Percentiles rank a stretch among this genome's conserved stretches.
Evolutionary conservation across 1,140 invertebrate genomes (phyloP).

Genomic region (Hyposmocoma kahamanoa): DNA sequence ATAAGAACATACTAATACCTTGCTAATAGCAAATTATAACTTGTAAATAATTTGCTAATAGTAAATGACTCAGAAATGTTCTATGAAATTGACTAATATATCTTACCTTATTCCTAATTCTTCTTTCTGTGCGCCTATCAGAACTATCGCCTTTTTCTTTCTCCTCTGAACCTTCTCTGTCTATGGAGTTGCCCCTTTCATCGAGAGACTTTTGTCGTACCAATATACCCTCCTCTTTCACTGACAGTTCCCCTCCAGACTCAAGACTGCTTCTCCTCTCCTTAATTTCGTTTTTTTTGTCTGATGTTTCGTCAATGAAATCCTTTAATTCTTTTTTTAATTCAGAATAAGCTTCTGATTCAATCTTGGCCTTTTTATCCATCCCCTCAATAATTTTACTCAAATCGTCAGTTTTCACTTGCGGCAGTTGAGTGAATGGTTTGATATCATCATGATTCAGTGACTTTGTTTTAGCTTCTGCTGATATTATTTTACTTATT

Average conservation of each 20-base stretch:
- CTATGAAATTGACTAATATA: slow-evolving; percentile 7
- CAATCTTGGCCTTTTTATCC: slow-evolving; percentile 52
- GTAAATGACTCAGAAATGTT: slow-evolving; percentile 10
- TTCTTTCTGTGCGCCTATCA: slow-evolving; percentile 76
- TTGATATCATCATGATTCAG: slow-evolving; percentile 66
- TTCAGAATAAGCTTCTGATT: slow-evolving; percentile 19
- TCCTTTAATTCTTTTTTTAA: slow-evolving; percentile 25
- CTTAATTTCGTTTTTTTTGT: slow-evolving; percentile 31
- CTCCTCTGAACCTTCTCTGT: slow-evolving; percentile 73
- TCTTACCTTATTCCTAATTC: slow-evolving; percentile 80
- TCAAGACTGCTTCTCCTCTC: slow-evolving; percentile 74
- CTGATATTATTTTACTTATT: slow-evolving; percentile 52
- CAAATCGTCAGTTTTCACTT: slow-evolving; percentile 66
- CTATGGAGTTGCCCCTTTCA: slow-evolving; percentile 66
- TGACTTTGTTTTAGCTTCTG: slow-evolving; percentile 47
- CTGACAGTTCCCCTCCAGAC: slow-evolving; percentile 62
- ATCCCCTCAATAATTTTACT: slow-evolving; percentile 63
- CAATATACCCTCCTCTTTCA: slow-evolving; percentile 62
- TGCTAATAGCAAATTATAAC: no score
- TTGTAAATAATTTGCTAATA: no score
- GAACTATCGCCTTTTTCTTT: slow-evolving; percentile 72
- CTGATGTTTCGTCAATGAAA: slow-evolving; percentile 7
- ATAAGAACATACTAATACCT: no score
- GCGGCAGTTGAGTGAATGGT: slow-evolving; percentile 66
- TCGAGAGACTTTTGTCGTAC: slow-evolving; percentile 76